phyloP scores from a whole-genome alignment of 1,140 invertebrate genomes.

The Diplogasteroides magnus region DNA sequence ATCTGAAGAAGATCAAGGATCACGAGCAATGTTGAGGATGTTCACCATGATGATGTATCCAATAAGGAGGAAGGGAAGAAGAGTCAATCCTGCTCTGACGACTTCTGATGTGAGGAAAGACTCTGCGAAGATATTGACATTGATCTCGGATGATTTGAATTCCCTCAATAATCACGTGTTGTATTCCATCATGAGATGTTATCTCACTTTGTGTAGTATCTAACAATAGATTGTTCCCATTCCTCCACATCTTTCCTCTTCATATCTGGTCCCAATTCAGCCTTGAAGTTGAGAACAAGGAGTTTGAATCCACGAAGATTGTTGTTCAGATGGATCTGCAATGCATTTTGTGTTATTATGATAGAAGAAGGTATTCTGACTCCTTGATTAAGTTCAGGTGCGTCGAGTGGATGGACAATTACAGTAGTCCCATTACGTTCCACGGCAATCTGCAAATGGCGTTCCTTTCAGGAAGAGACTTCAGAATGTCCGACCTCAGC shows the following conservation, averaged over 20 bases:
- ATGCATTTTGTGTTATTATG: neutral
- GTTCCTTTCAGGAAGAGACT: conserved; percentile 2
- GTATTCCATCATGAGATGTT: conserved; percentile 1
- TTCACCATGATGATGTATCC: conserved; percentile 49
- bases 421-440: neutral
- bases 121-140: conserved; percentile 47
- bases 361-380: conserved; percentile 1
- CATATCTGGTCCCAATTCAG: conserved; percentile 35
- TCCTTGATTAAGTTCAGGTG: conserved; percentile 2
- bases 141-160: conserved; percentile 48
- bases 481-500: conserved; percentile 38
- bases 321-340: conserved; percentile 44
- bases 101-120: conserved; percentile 49
- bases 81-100: conserved; percentile 46
- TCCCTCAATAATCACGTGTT: conserved; percentile 37
- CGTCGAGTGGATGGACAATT: neutral
- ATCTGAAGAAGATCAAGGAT: neutral
- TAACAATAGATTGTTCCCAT: conserved; percentile 41
- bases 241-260: conserved; percentile 29
- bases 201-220: conserved; percentile 41
- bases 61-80: conserved; percentile 50
- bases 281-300: conserved; percentile 49
- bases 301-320: conserved; percentile 48
- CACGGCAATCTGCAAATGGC: conserved; percentile 1
- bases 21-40: neutral